These are phyloP conservation scores for Augochlorella aurata DNA, from an alignment of 2,888 invertebrate genomes.

Conservation along the genomic window DNA sequence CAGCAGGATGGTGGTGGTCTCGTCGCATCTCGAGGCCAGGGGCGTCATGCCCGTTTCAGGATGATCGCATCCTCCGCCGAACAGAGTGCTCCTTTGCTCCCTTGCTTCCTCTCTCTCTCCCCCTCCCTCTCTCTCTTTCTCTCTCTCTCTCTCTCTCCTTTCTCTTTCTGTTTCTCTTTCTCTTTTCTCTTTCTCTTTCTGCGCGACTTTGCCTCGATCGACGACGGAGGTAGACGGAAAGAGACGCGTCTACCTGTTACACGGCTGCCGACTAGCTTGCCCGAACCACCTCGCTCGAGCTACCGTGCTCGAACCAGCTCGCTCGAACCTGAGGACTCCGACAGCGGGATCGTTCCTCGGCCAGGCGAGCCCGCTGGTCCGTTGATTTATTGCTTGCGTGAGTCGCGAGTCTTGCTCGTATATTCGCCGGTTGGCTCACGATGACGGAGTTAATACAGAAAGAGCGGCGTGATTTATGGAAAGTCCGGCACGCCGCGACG, in stretches of 20 bases:
- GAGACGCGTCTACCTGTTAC: too few species aligned
- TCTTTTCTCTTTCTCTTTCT: too few species aligned
- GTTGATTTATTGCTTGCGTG: constrained; percentile 74
- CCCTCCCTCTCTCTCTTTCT: neutral
- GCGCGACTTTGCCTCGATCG: too few species aligned
- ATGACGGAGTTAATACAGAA: constrained; percentile 64
- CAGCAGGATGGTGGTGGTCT: constrained; percentile 72
- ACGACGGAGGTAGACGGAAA: too few species aligned
- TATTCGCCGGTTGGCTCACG: constrained; percentile 52
- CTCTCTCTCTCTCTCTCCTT: neutral
- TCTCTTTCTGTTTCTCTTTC: too few species aligned
- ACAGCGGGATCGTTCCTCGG: neutral
- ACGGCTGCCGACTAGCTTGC: too few species aligned
- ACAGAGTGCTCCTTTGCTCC: constrained; percentile 18
- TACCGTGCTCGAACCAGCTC: neutral
- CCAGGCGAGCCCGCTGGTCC: constrained; percentile 11
- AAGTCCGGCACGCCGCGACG: constrained; percentile 24
- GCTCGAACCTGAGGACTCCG: neutral
- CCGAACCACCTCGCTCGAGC: too few species aligned
- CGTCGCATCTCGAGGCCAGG: constrained; percentile 78
- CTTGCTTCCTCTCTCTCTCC: neutral
- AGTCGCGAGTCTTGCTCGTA: constrained; percentile 61
- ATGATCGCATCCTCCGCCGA: constrained; percentile 67
- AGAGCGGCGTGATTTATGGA: constrained; percentile 62
- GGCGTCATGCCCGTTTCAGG: constrained; percentile 76